phyloP scores from a whole-genome alignment of 1,140 invertebrate genomes.

The Drosophila takahashii region DNA sequence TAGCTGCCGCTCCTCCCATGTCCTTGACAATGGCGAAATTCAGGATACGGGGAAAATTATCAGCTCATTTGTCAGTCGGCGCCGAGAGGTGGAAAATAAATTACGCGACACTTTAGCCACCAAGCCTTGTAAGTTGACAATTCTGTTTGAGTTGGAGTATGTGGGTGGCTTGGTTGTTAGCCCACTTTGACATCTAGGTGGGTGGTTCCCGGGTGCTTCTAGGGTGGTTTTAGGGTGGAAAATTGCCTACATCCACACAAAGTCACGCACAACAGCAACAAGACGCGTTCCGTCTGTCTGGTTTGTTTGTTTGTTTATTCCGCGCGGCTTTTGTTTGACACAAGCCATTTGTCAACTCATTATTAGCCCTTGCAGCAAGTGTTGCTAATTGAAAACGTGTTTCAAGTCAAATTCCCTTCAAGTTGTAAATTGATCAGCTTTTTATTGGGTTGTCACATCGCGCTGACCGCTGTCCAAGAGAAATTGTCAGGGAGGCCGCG shows the following conservation, averaged over 20 bases:
- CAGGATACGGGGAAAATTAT: slow-evolving; percentile 47
- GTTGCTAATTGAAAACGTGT: slow-evolving; percentile 58
- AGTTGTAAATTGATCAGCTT: slow-evolving; percentile 14
- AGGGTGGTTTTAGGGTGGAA: neutral
- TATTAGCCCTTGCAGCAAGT: slow-evolving; percentile 48
- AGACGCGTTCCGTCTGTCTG: slow-evolving; percentile 47
- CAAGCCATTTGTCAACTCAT: slow-evolving; percentile 58
- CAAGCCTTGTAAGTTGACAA: slow-evolving; percentile 50
- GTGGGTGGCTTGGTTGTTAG: slow-evolving; percentile 9
- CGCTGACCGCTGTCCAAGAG: slow-evolving; percentile 21
- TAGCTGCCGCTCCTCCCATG: slow-evolving; percentile 11
- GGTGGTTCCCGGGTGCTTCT: neutral
- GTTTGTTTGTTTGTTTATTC: slow-evolving; percentile 48
- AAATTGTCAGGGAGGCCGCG: neutral
- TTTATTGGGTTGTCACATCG: slow-evolving; percentile 14
- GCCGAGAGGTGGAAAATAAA: slow-evolving; percentile 59
- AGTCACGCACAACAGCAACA: slow-evolving; percentile 46
- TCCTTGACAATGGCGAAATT: slow-evolving; percentile 45
- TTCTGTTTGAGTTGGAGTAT: slow-evolving; percentile 37
- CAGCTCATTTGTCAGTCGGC: slow-evolving; percentile 60
- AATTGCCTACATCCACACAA: slow-evolving; percentile 53
- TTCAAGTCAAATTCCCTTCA: slow-evolving; percentile 32
- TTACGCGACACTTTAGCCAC: slow-evolving; percentile 55
- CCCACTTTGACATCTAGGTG: slow-evolving; percentile 31
- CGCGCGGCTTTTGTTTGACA: slow-evolving; percentile 48